Evolutionary conservation across 1,140 invertebrate species (phyloP).

Genomic region (Leucophenga varia): DNA sequence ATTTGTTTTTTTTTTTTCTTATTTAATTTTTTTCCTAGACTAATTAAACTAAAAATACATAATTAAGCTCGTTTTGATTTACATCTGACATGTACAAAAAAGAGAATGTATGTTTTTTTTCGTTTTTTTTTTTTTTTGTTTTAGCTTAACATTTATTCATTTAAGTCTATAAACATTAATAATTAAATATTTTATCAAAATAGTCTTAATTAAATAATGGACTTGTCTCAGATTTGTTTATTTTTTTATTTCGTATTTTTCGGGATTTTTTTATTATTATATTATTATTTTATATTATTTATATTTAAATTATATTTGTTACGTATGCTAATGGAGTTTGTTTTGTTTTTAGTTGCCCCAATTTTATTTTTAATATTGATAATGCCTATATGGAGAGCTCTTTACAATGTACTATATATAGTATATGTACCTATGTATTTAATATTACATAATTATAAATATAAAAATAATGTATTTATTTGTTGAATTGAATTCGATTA

Average conservation of each 20-base stretch:
- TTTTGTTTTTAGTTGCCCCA: conserved; percentile 2
- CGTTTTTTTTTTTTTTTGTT: conserved; percentile 12
- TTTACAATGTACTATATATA: no score
- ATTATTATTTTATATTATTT: conserved; percentile 14
- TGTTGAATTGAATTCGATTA: no score
- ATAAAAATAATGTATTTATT: conserved; percentile 18
- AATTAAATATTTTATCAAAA: no score
- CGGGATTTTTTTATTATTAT: no score
- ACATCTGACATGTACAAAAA: conserved; percentile 19
- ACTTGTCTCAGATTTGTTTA: conserved; percentile 34
- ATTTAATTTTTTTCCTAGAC: no score
- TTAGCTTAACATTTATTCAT: conserved; percentile 13
- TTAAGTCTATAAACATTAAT: no score
- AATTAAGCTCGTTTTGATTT: conserved; percentile 27
- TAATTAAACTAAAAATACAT: no score
- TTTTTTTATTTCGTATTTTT: conserved; percentile 8
- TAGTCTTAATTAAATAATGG: conserved; percentile 14
- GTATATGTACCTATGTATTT: no score
- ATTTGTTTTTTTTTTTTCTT: no score
- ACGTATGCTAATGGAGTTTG: conserved; percentile 14
- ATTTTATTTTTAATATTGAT: no score
- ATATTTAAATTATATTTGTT: conserved; percentile 21
- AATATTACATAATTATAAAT: conserved; percentile 23
- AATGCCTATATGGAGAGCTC: conserved; percentile 2
- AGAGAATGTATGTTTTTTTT: no score